Evolutionary conservation across 2,888 invertebrate species (phyloP), one percentile per base, ranked within the genome.

Genomic region (Notodonta dromedarius): DNA sequence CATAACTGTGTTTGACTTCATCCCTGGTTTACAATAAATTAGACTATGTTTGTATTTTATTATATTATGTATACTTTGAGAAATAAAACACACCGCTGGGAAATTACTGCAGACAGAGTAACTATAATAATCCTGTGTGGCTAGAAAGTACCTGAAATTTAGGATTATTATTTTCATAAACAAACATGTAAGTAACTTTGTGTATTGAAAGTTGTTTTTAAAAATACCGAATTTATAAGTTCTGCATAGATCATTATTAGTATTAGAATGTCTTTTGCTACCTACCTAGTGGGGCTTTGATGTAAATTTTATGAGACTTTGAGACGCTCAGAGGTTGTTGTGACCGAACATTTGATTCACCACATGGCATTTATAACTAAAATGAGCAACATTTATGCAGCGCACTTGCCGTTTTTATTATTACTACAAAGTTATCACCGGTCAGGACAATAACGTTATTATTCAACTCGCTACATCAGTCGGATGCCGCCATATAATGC

Each of bases 401-500:
- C n/a, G 46, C 13, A 6, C 46, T 6, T 13, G n/a, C 46, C 46
- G 46, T n/a, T 46, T 46, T 8, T 16, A 16, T 50, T 53, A 53
- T 53, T 12, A 53, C 52, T 13, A 35, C 35, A 35, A 35, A 32
- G 52, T 53, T 53, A 53, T 53, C 52, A 35, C 6, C 35, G 52
- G 14, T 24, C 52, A 13, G 13, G 52, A 35, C 35, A 13, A 5
- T 53, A 14, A 35, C 9, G 52, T 39, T 39, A 39, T 54, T 54
- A 54, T 39, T n/a, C 24, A 54, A 14, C 14, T 14, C 39, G 9
- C 14, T n/a, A 54, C 54, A 59, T 63, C 59, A 56, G 70, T 72
- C 77, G 77, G 77, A 81, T 78, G 78, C 71, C 70, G 72, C 73
- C 71, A 67, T 39, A 39, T 9, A 72, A 76, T 78, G 72, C 74